phyloP scores from a whole-genome alignment of 1,140 invertebrate species.

The Brachionus plicatilis region DNA sequence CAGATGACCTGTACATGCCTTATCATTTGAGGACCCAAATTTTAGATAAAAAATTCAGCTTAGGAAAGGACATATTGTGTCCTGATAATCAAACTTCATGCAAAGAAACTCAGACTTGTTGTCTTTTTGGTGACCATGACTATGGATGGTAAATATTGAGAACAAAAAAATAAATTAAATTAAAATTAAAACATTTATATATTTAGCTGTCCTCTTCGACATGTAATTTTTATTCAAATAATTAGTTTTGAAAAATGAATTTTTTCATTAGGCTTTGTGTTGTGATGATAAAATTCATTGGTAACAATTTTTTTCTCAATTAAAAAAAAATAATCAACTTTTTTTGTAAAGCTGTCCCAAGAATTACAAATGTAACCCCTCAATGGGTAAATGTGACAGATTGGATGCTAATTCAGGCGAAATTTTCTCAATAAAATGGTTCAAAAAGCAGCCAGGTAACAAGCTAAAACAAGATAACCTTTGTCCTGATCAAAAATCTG shows the following conservation, averaged over 20 bases:
- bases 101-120: slow-evolving; percentile 38
- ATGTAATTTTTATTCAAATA: neutral
- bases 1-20: neutral
- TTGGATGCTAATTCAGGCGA: neutral
- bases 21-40: neutral
- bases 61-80: slow-evolving; percentile 30
- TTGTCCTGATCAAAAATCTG: slow-evolving; percentile 43
- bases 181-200: neutral
- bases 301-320: neutral
- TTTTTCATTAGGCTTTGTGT: neutral
- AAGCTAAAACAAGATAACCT: slow-evolving; percentile 33
- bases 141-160: slow-evolving; percentile 21
- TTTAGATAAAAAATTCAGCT: neutral
- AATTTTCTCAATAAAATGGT: slow-evolving; percentile 35
- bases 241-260: neutral
- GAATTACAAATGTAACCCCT: slow-evolving; percentile 28
- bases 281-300: slow-evolving; percentile 36
- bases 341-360: slow-evolving; percentile 26
- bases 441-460: slow-evolving; percentile 17
- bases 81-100: slow-evolving; percentile 30
- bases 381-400: slow-evolving; percentile 33
- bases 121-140: slow-evolving; percentile 1
- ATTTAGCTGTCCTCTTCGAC: slow-evolving; percentile 14
- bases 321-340: neutral
- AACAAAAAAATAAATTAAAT: neutral